Base-by-base conservation (phyloP, 2,797 vertebrate genomes). In the Scolopax rusticola region DNA sequence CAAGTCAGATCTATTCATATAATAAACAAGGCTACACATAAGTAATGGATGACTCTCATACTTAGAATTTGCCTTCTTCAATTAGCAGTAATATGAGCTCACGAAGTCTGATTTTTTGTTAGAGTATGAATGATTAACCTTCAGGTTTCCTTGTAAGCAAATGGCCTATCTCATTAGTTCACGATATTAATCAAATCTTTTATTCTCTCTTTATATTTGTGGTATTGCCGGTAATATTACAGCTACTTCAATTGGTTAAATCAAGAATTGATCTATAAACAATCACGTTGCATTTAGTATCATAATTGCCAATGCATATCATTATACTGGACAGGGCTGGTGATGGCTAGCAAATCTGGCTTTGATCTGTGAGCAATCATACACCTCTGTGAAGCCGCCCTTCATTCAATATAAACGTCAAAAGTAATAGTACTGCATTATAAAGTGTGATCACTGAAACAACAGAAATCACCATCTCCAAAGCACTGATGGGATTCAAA, bases 71-170 rank as follows among this genome's bases (percentile, higher is more conserved):
- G 79, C 89, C 91, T 96, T 95, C 94, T 97, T 96, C 96, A 98
- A 94, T 97, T 97, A 96, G 89, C 87, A 81, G 40, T 95, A 97
- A 98, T 94, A 95, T 51, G 73, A 96, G 91, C 92, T 95, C 90
- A 90, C 76, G 95, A 97, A 94, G 93, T 85, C 84, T 87, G 76
- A 79, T 94, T 96, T 97, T 93, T 88, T 87, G 38, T 84, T 89
- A 33, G 54, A 97, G 90, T 94, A 92, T 60, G 94, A 97, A 97
- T 25, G 74, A 97, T 94, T 97, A 94, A 97, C 97, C 96, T 97
- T 97, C 93, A 96, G 93, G 87, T 97, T 97, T 91, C 95, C 93
- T 97, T 97, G 95, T 90, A 96, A 97, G 94, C 73, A 97, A 97
- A 97, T 74, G 91, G 92, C 59, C 94, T 89, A 69, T 84, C 97